phyloP scores from a whole-genome alignment of 1,140 invertebrate species.

The Microplitis demolitor region DNA sequence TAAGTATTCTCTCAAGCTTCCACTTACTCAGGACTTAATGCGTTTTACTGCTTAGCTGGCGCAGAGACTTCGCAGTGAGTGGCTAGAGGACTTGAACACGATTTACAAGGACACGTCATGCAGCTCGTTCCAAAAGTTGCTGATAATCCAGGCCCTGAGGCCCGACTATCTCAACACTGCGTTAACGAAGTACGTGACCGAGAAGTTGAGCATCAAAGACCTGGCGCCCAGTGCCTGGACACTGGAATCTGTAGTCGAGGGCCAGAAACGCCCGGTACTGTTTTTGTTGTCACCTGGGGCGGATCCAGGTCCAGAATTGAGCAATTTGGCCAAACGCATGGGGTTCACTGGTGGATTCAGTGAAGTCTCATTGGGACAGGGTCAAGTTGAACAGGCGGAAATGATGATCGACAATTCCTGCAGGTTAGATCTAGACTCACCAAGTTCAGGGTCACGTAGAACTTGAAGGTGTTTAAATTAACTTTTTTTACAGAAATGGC shows the following conservation, averaged over 20 bases:
- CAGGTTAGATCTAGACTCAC: slow-evolving; percentile 46
- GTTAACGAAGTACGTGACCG: slow-evolving; percentile 73
- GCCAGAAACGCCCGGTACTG: slow-evolving; percentile 66
- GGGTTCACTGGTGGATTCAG: slow-evolving; percentile 45
- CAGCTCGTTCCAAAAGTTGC: slow-evolving; percentile 81
- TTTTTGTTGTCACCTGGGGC: slow-evolving; percentile 74
- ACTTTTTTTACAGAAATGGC: slow-evolving; percentile 61
- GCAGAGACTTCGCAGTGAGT: slow-evolving; percentile 53
- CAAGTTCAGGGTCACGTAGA: neutral
- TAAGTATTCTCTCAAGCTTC: too few species aligned
- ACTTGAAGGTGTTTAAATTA: neutral
- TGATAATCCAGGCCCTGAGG: slow-evolving; percentile 79
- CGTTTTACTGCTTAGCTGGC: slow-evolving; percentile 26
- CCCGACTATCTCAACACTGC: slow-evolving; percentile 80
- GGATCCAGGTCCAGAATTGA: slow-evolving; percentile 78
- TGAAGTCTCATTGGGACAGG: slow-evolving; percentile 77
- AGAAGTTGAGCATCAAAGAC: slow-evolving; percentile 64
- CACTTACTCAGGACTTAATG: neutral
- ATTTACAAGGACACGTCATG: slow-evolving; percentile 64
- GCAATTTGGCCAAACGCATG: slow-evolving; percentile 63
- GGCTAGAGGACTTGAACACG: slow-evolving; percentile 47
- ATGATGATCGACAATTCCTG: slow-evolving; percentile 63
- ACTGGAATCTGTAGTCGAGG: slow-evolving; percentile 56
- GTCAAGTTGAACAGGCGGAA: slow-evolving; percentile 66
- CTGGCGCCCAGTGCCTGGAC: slow-evolving; percentile 49